A percentile compares a stretch with the other conserved stretches of the same genome.
Evolutionary conservation across 2,113 vertebrate genomes (phyloP).

Genomic region (Atractosteus spatula): DNA sequence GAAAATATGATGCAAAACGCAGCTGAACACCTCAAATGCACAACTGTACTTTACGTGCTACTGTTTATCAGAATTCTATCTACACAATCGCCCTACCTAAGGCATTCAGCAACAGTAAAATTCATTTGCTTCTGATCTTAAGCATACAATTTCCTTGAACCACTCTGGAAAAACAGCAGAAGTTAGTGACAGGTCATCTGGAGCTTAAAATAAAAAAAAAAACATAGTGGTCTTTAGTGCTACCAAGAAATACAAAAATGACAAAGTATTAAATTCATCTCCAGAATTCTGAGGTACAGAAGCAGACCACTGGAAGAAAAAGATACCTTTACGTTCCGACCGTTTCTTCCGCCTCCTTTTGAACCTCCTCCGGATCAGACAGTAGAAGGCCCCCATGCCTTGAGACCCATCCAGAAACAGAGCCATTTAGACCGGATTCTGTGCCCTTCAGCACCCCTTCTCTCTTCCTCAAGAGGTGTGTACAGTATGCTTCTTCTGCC

Average conservation of each 20-base stretch:
- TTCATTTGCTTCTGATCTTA: too few relatives aligned
- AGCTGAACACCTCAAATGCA: too few relatives aligned
- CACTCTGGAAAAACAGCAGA: too few relatives aligned
- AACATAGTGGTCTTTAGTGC: too few relatives aligned
- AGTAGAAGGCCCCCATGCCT: slow-evolving; percentile 33
- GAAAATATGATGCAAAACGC: too few relatives aligned
- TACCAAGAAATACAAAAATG: background rate
- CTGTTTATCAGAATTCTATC: too few relatives aligned
- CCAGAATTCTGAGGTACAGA: background rate
- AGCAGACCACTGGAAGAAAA: background rate
- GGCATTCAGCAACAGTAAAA: too few relatives aligned
- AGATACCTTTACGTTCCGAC: slow-evolving; percentile 68
- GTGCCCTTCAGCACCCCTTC: background rate
- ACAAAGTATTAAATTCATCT: background rate
- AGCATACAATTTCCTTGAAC: too few relatives aligned
- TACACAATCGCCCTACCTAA: too few relatives aligned
- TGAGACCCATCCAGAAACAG: slow-evolving; percentile 27
- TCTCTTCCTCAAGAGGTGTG: background rate
- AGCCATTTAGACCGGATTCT: slow-evolving; percentile 41
- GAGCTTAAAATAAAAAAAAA: too few relatives aligned
- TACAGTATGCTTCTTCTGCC: background rate
- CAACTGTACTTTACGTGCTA: too few relatives aligned
- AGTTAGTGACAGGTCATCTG: too few relatives aligned
- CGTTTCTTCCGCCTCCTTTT: slow-evolving; percentile 68
- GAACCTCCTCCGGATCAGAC: slow-evolving; percentile 31